Percentiles rank a stretch among this genome's conserved stretches.
These are phyloP conservation scores for Andrena camellia DNA, from an alignment of 2,888 invertebrate genomes.

Conservation along the genomic window DNA sequence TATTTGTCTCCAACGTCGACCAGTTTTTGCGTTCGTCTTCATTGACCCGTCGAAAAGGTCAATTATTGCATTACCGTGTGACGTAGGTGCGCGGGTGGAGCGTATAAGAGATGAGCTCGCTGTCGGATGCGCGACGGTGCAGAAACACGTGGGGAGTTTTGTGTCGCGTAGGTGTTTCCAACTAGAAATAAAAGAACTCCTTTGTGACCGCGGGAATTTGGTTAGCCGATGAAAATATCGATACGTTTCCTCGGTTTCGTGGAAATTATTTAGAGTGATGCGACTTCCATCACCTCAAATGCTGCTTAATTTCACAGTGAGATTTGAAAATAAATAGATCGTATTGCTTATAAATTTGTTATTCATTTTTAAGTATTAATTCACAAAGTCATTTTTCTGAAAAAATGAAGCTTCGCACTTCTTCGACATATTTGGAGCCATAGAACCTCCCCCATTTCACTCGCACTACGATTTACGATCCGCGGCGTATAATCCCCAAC, in stretches of 20 bases:
- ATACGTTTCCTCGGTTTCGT: not conserved
- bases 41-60: conserved; percentile 49
- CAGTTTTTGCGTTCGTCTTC: conserved; percentile 41
- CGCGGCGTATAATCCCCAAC: no score
- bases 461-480: no score
- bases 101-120: conserved; percentile 35
- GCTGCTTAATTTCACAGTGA: no score
- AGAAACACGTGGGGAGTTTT: not conserved
- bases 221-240: not conserved
- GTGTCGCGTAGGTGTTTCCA: not conserved
- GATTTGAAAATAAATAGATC: no score
- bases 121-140: not conserved
- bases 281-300: no score
- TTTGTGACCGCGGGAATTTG: conserved; percentile 7
- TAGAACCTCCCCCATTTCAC: no score
- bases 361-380: no score
- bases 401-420: no score
- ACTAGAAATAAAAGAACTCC: conserved; percentile 35
- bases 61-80: conserved; percentile 54
- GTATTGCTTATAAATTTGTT: no score
- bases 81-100: conserved; percentile 48
- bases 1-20: conserved; percentile 28
- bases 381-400: no score
- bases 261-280: not conserved
- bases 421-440: no score